Evolutionary conservation across 2,113 vertebrate genomes (phyloP), one percentile per base, ranked within the genome.

Genomic region (Pipra filicauda): DNA sequence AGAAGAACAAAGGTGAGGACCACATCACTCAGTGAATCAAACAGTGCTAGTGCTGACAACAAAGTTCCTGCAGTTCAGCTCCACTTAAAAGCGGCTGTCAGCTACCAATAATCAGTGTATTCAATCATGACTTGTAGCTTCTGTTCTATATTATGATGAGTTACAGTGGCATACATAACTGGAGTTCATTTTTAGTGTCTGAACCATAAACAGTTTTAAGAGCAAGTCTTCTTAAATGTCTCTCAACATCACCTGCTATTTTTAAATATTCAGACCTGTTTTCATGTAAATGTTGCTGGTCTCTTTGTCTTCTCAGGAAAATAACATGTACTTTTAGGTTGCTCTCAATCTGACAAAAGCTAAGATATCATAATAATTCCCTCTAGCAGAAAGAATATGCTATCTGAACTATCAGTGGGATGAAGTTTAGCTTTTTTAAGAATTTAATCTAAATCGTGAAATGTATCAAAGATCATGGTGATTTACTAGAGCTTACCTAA

Each of bases 381-480:
- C 28, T 88, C 52, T 54, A 85, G 85, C 26, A 80, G 66, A 79
- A 94, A 62, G 66, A 82, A 26, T 65, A 43, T 64, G 19, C 67
- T 81, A 61, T 31, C 33, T 41, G 75, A 94, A 64, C 35, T 86
- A 86, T 75, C n/a, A 65, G 73, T 71, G 44, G 67, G 69, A 72
- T 81, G 82, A 89, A 83, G 31, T 75, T 77, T 33, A 73, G 52
- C 37, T 88, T 92, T 92, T 89, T 51, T 37, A 94, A 93, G 44
- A 86, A 69, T 70, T 86, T 64, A 12, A 52, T 75, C 10, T 91
- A 59, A 69, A 79, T 65, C 66, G 88, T 88, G n/a, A 93, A 89
- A 58, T 33, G 7, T 76, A 76, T 95, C 51, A 85, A 73, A 94
- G 54, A 71, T 62, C 43, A 85, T 0, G 0, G 14, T 81, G 72